phyloP scores from a whole-genome alignment of 2,888 invertebrate species.

The Andrena trimmerana region DNA sequence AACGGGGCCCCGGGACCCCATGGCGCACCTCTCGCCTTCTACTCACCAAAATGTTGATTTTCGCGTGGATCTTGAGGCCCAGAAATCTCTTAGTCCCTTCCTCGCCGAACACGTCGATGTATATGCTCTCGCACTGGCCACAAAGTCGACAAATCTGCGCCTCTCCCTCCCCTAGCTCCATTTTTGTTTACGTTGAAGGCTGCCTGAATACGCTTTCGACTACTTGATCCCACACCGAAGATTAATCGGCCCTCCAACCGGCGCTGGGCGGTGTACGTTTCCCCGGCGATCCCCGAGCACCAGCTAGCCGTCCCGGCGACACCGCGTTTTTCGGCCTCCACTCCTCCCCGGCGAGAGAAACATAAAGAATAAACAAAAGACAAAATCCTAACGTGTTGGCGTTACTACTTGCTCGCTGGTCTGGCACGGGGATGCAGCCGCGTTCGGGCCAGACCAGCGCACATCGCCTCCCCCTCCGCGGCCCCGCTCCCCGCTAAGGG shows the following conservation, averaged over 20 bases:
- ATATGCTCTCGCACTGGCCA: slow-evolving; percentile 81
- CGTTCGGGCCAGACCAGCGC: slow-evolving; percentile 64
- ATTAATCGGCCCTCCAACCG: slow-evolving; percentile 38
- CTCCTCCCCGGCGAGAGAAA: slow-evolving; percentile 34
- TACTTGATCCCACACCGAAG: slow-evolving; percentile 63
- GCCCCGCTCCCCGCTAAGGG: background rate
- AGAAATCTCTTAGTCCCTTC: slow-evolving; percentile 81
- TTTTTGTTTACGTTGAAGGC: slow-evolving; percentile 78
- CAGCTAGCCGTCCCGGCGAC: slow-evolving; percentile 20
- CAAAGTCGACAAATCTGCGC: slow-evolving; percentile 82
- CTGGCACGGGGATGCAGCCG: slow-evolving; percentile 65
- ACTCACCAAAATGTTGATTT: slow-evolving; percentile 83
- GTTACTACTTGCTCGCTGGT: slow-evolving; percentile 69
- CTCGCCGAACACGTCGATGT: slow-evolving; percentile 82
- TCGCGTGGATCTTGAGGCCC: slow-evolving; percentile 81
- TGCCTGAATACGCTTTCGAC: slow-evolving; percentile 75
- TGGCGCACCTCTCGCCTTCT: slow-evolving; percentile 40
- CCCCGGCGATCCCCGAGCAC: slow-evolving; percentile 38
- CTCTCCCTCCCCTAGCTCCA: slow-evolving; percentile 81
- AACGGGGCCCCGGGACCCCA: slow-evolving; percentile 63
- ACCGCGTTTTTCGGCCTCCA: slow-evolving; percentile 6
- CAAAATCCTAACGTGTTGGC: slow-evolving; percentile 54
- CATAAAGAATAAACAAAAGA: slow-evolving; percentile 67
- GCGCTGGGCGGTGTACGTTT: slow-evolving; percentile 20
- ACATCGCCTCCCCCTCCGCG: slow-evolving; percentile 26